Evolutionary conservation across 2,797 vertebrate genomes (phyloP).

Genomic region (Choloepus didactylus): DNA sequence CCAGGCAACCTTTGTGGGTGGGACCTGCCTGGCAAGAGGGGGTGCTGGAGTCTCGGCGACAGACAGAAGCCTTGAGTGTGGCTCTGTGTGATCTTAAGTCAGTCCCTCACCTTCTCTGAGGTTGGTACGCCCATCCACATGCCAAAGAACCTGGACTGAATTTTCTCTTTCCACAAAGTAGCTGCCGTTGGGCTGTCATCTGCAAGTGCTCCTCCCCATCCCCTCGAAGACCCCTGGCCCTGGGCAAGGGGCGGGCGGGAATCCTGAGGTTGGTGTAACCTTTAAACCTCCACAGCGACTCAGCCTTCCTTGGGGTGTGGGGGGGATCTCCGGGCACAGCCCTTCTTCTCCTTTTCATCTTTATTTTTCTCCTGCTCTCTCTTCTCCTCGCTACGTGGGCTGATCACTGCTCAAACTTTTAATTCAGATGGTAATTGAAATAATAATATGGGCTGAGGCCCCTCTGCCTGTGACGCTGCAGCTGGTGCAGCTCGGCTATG

Average conservation of each 20-base stretch:
- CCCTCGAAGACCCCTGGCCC: neutral
- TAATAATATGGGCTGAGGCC: constrained; percentile 92
- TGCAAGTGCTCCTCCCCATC: neutral
- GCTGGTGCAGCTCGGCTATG: constrained; percentile 90
- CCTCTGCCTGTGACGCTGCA: constrained; percentile 90
- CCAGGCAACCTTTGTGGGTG: neutral
- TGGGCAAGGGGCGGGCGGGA: neutral
- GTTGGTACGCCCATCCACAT: neutral
- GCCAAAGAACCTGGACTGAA: neutral
- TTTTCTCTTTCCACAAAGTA: neutral
- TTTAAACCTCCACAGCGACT: constrained; percentile 81
- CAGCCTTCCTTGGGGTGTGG: constrained; percentile 77
- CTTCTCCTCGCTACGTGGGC: constrained; percentile 89
- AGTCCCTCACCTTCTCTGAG: constrained; percentile 18
- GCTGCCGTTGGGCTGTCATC: neutral
- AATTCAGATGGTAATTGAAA: constrained; percentile 93
- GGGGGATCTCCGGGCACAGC: constrained; percentile 81
- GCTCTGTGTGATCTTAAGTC: constrained; percentile 53
- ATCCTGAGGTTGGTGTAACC: constrained; percentile 72
- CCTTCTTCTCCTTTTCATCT: constrained; percentile 85
- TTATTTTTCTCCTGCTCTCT: constrained; percentile 86
- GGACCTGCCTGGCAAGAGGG: neutral
- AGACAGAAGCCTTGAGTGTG: neutral
- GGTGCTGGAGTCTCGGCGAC: neutral
- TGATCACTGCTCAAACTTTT: constrained; percentile 92